Conservation (phyloP, 2,888 invertebrate species). For the Lycaena phlaeas region DNA sequence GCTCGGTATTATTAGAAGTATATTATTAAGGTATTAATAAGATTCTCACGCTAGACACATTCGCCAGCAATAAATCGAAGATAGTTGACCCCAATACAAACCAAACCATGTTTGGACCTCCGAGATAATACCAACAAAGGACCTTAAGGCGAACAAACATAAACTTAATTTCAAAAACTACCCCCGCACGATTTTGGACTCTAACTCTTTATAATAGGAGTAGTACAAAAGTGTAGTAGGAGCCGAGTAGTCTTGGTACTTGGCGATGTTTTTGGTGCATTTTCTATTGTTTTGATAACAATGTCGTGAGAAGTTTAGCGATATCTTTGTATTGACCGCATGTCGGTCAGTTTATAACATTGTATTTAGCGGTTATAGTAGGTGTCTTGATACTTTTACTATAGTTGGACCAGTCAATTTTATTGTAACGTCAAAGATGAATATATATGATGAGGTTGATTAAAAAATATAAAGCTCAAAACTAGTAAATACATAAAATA, state of each 20-base stretch:
- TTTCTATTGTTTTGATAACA: constrained; percentile 43
- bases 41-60: no score
- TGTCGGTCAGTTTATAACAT: constrained; percentile 54
- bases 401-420: no score
- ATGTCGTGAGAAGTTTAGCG: constrained; percentile 53
- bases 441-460: no score
- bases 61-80: constrained; percentile 26
- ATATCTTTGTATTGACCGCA: constrained; percentile 46
- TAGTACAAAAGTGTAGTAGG: neutral
- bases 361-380: constrained; percentile 42
- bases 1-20: no score
- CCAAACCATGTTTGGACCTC: constrained; percentile 46
- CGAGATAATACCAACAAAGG: constrained; percentile 23
- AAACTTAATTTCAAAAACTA: constrained; percentile 8
- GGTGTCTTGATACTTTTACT: constrained; percentile 37
- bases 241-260: constrained; percentile 18
- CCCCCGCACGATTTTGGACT: constrained; percentile 14
- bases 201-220: constrained; percentile 19
- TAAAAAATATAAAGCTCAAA: no score
- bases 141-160: constrained; percentile 28
- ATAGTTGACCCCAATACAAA: constrained; percentile 45
- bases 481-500: no score
- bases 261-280: constrained; percentile 45
- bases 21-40: no score
- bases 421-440: no score